Evolutionary conservation across 1,140 invertebrate species (phyloP), one percentile per base, ranked within the genome.

Genomic region (Lucilia sericata): DNA sequence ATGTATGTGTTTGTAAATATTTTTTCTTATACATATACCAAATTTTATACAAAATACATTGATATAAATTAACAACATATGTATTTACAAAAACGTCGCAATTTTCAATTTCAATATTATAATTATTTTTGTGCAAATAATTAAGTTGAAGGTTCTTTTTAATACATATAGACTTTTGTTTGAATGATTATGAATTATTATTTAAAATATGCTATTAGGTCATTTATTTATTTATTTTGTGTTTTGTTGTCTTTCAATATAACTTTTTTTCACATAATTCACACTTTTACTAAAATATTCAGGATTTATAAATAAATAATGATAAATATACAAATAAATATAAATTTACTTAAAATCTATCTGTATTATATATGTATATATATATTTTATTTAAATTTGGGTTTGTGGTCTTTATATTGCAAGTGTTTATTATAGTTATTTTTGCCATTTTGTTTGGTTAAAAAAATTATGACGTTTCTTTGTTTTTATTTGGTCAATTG

Each of bases 161-260:
- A 55, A n/a, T n/a, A n/a, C n/a, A 14, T 55, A 14, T 55, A 55
- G 3, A 36, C 8, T 36, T 36, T 3, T 36, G 36, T 51, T 51
- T 51, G 3, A 7, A 12, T 51, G 49, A 51, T 51, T 51, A 51
- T 51, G 49, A 51, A 51, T 51, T 51, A 10, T 78, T 78, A 78
- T 78, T 49, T 78, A 49, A 78, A 80, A 80, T 80, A 80, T 80
- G 42, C 76, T 49, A 80, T 51, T 80, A 36, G 76, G 76, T 49
- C 76, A 80, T 80, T 80, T 17, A 51, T 49, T 76, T 9, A 19
- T 25, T 80, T 70, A 21, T 19, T 49, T 49, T 78, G 36, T 19
- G 60, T 70, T 70, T 70, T 70, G 60, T 42, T 78, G 25, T 75
- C 25, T 34, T 75, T 36, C 17, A 12, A n/a, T 74, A 25, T 1